These are phyloP conservation scores for Pipistrellus kuhlii DNA, from an alignment of 2,797 vertebrate species.

Conservation along the genomic window DNA sequence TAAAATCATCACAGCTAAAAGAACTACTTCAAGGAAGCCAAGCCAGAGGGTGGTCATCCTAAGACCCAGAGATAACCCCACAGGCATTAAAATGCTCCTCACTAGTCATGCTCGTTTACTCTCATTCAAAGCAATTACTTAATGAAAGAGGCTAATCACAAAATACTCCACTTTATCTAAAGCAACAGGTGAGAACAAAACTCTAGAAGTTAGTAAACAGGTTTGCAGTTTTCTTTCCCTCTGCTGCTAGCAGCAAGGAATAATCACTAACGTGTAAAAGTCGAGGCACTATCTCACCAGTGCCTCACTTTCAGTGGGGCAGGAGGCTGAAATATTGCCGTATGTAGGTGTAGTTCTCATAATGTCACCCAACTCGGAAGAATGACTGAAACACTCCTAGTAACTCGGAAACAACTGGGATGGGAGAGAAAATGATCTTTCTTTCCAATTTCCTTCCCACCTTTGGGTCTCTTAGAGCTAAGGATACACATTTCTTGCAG, in stretches of 20 bases:
- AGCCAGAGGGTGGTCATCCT: not conserved
- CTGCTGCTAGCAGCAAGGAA: conserved; percentile 5
- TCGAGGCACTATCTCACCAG: not conserved
- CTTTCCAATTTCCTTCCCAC: conserved; percentile 46
- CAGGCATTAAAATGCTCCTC: not conserved
- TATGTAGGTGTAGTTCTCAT: conserved; percentile 27
- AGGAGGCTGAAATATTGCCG: conserved; percentile 64
- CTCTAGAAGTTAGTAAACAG: conserved; percentile 64
- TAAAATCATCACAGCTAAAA: not conserved
- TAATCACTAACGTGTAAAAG: conserved; percentile 47
- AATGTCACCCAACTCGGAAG: conserved; percentile 57
- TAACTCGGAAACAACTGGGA: conserved; percentile 49
- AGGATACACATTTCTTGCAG: not conserved
- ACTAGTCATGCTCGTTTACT: not conserved
- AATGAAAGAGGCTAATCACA: not conserved
- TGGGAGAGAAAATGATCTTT: conserved; percentile 57
- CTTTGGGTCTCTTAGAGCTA: conserved; percentile 60
- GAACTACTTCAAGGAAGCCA: not conserved
- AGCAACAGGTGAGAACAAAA: conserved; percentile 36
- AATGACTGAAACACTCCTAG: conserved; percentile 25
- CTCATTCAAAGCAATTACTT: conserved; percentile 32
- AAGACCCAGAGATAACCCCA: not conserved
- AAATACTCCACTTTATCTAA: not conserved
- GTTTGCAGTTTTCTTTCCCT: conserved; percentile 56
- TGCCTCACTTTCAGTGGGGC: not conserved